Evolutionary conservation across 1,140 invertebrate species (phyloP), one percentile per base, ranked within the genome.

Genomic region (Pseudachorutes palmiensis): DNA sequence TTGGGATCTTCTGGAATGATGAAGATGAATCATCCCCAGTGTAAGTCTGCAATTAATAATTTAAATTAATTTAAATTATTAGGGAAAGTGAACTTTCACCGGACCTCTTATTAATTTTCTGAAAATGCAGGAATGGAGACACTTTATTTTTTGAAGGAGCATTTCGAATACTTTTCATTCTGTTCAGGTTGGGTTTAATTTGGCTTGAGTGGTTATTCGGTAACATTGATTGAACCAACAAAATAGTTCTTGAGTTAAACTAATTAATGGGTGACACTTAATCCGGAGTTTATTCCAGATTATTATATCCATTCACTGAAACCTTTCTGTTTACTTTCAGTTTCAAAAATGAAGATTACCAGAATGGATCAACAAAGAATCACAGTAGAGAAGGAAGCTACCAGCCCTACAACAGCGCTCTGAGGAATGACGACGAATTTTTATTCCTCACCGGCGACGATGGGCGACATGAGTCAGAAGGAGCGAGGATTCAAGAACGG

Each of bases 141-240:
- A 31, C 41, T 16, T 60, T 73, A 29, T 73, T 68, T 70, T 73
- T 73, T 66, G 72, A 73, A 68, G 70, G 67, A 28, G 69, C 67
- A 14, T 73, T 69, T 66, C 69, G 72, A 22, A 48, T 60, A 33
- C 49, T 71, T 26, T 45, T 69, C 69, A 66, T 66, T n/a, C 32
- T 73, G 12, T 48, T 73, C 49, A 73, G 66, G 72, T 70, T 69
- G 60, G 62, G 62, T 31, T 62, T 71, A 22, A n/a, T n/a, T n/a
- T n/a, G n/a, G n/a, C n/a, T n/a, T n/a, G n/a, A n/a, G n/a, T n/a
- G n/a, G n/a, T n/a, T n/a, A n/a, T n/a, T n/a, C n/a, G n/a, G n/a
- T n/a, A n/a, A n/a, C n/a, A n/a, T n/a, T n/a, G n/a, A n/a, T n/a
- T n/a, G n/a, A n/a, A n/a, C n/a, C n/a, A n/a, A n/a, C n/a, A n/a